Evolutionary conservation across 2,888 invertebrate genomes (phyloP).

Genomic region (Nysson spinosus): DNA sequence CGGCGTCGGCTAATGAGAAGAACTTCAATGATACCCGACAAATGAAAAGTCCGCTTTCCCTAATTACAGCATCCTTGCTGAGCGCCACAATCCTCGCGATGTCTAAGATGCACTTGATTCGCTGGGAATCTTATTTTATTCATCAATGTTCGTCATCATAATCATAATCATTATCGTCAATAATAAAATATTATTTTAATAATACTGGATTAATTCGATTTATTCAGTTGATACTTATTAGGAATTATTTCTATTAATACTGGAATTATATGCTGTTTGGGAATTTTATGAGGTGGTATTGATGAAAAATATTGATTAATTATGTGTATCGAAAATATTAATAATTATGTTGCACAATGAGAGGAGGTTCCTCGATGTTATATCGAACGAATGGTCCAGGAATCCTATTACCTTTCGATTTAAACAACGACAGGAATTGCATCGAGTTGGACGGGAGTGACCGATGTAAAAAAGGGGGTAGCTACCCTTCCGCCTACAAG

Average conservation of each 20-base stretch:
- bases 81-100: constrained; percentile 41
- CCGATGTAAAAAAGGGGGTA: constrained; percentile 45
- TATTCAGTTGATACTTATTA: too few species aligned
- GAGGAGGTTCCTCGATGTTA: constrained; percentile 32
- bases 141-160: too few species aligned
- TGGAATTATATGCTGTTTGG: too few species aligned
- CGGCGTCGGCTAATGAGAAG: constrained; percentile 53
- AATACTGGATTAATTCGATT: constrained; percentile 37
- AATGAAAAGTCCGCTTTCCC: constrained; percentile 58
- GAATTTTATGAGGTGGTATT: too few species aligned
- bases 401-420: constrained; percentile 55
- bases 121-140: constrained; percentile 29
- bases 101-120: constrained; percentile 32
- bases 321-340: too few species aligned
- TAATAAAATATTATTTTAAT: neutral
- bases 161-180: too few species aligned
- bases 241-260: too few species aligned
- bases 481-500: constrained; percentile 46
- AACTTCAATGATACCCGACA: constrained; percentile 53
- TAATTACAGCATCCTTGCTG: constrained; percentile 53
- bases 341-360: too few species aligned
- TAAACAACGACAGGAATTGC: constrained; percentile 51
- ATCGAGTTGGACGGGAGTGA: constrained; percentile 42
- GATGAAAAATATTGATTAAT: neutral
- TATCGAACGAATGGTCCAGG: constrained; percentile 23